Percentiles rank a stretch among this genome's conserved stretches.
These are phyloP conservation scores for Trichonephila clavipes DNA, from an alignment of 1,140 invertebrate species.

Conservation along the genomic window DNA sequence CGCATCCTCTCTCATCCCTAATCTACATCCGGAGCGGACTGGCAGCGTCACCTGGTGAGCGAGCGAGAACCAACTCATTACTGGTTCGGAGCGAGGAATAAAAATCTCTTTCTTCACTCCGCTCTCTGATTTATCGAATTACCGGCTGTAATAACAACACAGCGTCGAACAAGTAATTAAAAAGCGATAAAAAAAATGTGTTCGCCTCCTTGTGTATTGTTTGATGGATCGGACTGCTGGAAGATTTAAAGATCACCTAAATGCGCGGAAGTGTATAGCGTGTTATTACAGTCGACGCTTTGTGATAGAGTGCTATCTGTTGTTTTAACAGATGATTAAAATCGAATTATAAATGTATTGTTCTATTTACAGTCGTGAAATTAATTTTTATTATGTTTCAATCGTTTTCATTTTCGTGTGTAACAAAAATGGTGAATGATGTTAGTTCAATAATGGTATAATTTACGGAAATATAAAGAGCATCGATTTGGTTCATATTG, in stretches of 20 bases:
- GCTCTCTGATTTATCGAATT: slow-evolving; percentile 73
- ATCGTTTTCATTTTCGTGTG: not conserved
- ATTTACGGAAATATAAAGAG: no score
- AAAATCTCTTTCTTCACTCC: slow-evolving; percentile 59
- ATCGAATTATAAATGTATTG: slow-evolving; percentile 25
- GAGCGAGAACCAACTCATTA: slow-evolving; percentile 68
- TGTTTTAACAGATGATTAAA: slow-evolving; percentile 21
- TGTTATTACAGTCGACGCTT: slow-evolving; percentile 31
- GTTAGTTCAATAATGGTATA: no score
- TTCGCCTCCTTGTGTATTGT: slow-evolving; percentile 39
- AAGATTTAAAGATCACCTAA: slow-evolving; percentile 48
- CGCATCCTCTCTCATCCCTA: slow-evolving; percentile 47
- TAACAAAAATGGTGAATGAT: no score
- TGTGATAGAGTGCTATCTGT: slow-evolving; percentile 10
- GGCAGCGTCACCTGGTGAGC: slow-evolving; percentile 44
- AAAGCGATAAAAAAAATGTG: slow-evolving; percentile 73
- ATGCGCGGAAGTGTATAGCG: slow-evolving; percentile 36
- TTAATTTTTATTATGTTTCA: not conserved
- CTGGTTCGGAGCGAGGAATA: slow-evolving; percentile 20
- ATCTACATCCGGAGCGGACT: slow-evolving; percentile 51
- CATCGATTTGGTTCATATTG: no score
- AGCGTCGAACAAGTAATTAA: slow-evolving; percentile 72
- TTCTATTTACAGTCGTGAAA: not conserved
- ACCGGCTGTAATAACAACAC: slow-evolving; percentile 75
- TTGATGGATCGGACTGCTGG: slow-evolving; percentile 47